A percentile compares a stretch with the other conserved stretches of the same genome.
Conservation (phyloP, 2,888 invertebrate genomes). For the Melinaea marsaeus region DNA sequence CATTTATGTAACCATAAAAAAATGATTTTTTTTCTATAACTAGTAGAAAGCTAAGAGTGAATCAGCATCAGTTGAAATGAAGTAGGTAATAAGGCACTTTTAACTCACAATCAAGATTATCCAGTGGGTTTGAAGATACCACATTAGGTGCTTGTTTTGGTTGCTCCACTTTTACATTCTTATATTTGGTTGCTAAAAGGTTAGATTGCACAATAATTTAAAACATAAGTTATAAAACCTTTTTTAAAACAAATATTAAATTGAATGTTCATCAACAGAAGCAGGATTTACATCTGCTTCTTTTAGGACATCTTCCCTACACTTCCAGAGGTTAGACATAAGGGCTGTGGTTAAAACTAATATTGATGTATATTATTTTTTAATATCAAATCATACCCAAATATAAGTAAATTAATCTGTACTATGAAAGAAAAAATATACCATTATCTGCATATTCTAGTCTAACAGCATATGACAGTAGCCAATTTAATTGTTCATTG, state of each 20-base stretch:
- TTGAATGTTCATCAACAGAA: too few species aligned
- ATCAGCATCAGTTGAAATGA: not conserved
- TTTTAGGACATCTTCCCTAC: too few species aligned
- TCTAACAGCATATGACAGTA: constrained; percentile 89
- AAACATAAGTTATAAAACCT: too few species aligned
- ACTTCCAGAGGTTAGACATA: too few species aligned
- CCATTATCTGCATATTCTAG: constrained; percentile 90
- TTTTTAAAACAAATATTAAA: too few species aligned
- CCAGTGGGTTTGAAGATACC: constrained; percentile 88
- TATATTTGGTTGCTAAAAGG: constrained; percentile 83
- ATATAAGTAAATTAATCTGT: not conserved
- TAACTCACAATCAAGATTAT: constrained; percentile 90
- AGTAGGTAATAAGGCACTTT: not conserved
- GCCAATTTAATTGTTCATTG: constrained; percentile 89
- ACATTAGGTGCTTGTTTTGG: constrained; percentile 82
- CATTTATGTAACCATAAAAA: too few species aligned
- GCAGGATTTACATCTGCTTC: too few species aligned
- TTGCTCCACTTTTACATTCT: constrained; percentile 80
- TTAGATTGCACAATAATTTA: constrained; percentile 13
- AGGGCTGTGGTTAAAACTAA: not conserved
- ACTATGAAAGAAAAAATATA: constrained; percentile 42
- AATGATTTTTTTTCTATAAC: too few species aligned
- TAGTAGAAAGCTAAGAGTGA: not conserved
- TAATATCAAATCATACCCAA: not conserved
- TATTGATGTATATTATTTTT: not conserved